Evolutionary conservation across 2,113 vertebrate species (phyloP).

Genomic region (Neofelis nebulosa): DNA sequence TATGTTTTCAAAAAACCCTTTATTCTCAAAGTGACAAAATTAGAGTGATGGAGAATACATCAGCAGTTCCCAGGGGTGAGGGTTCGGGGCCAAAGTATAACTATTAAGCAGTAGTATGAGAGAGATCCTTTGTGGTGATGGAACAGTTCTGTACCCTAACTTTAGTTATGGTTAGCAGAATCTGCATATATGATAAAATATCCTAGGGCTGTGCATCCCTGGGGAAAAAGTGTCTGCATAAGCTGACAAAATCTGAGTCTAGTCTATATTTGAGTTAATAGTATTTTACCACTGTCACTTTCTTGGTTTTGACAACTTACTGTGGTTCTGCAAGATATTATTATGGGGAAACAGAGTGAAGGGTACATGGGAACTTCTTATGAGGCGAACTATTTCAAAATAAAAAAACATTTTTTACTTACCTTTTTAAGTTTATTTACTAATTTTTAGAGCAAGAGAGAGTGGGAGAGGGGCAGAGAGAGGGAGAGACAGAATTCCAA

Average conservation of each 20-base stretch:
- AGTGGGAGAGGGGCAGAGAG: too few species aligned
- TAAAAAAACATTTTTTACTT: neutral
- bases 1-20: neutral
- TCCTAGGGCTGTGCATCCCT: too few species aligned
- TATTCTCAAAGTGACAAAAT: neutral
- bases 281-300: neutral
- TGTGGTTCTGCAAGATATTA: neutral
- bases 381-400: neutral
- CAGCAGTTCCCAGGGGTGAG: neutral
- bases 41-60: neutral
- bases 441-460: too few species aligned
- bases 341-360: neutral
- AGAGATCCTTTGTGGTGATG: neutral
- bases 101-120: neutral
- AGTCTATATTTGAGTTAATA: neutral
- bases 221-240: neutral
- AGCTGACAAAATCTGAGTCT: neutral
- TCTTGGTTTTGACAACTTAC: neutral
- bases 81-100: rapidly evolving
- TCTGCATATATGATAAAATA: neutral
- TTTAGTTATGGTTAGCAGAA: neutral
- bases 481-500: too few species aligned
- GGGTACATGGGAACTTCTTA: neutral
- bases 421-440: too few species aligned
- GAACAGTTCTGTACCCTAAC: neutral